phyloP scores from a whole-genome alignment of 2,888 invertebrate genomes.

The Vanessa cardui region DNA sequence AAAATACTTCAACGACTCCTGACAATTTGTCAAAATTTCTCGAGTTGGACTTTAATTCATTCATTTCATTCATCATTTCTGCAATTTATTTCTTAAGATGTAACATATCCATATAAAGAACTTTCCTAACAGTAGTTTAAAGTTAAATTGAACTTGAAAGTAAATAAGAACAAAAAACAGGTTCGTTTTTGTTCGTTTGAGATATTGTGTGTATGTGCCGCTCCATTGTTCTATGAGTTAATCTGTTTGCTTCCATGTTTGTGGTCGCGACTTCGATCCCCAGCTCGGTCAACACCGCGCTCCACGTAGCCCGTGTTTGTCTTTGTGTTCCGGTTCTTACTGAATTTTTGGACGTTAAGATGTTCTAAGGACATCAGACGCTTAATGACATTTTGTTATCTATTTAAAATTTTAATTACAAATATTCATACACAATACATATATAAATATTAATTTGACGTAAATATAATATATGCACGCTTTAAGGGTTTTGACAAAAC shows the following conservation, averaged over 20 bases:
- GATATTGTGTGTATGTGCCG: constrained; percentile 4
- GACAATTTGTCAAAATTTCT: too few relatives aligned
- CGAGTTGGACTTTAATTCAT: too few relatives aligned
- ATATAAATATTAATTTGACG: too few relatives aligned
- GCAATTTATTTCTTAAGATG: too few relatives aligned
- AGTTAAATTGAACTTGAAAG: neutral
- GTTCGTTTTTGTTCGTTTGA: constrained; percentile 5
- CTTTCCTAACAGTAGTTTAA: neutral
- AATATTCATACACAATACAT: too few relatives aligned
- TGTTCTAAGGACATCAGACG: neutral
- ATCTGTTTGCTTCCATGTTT: constrained; percentile 71
- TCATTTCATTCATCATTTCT: too few relatives aligned
- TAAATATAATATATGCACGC: too few relatives aligned
- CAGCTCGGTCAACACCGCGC: constrained; percentile 66
- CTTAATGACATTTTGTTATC: too few relatives aligned
- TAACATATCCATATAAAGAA: too few relatives aligned
- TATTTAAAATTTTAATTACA: too few relatives aligned
- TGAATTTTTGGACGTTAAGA: constrained; percentile 36
- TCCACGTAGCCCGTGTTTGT: constrained; percentile 50
- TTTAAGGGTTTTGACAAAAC: too few relatives aligned
- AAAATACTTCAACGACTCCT: too few relatives aligned
- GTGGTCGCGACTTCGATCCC: constrained; percentile 57
- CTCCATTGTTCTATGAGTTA: constrained; percentile 58
- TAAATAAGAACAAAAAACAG: constrained; percentile 1
- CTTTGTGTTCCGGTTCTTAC: constrained; percentile 47